Base-by-base conservation (phyloP, 2,888 invertebrate genomes). In the Melanostoma scalare region DNA sequence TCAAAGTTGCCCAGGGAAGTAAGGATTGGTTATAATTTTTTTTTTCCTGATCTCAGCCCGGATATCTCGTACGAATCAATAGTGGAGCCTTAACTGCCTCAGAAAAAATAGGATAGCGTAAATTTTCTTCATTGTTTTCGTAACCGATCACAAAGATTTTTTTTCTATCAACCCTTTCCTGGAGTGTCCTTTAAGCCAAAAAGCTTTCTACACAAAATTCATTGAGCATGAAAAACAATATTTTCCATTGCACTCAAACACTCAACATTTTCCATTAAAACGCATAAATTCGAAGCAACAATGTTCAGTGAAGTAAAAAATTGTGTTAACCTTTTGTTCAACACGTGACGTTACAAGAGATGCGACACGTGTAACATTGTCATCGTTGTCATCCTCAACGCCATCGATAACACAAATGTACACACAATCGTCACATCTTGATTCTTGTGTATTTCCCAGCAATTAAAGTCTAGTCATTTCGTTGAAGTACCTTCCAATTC, bases 301-400 rank as follows among this genome's bases (percentile, higher is more conserved):
- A 63, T 67, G 58, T 55, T 73, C n/a, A 44, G 48, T 71, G 74
- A 79, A 79, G 74, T 84, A 79, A 84, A 78, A 84, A 84, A 84
- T 84, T 84, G 60, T 84, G 79, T 84, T 79, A 74, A 79, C 69
- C 78, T 84, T 50, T 71, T 69, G 78, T 79, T 78, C 84, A 84
- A 79, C 84, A 84, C 84, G 84, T 69, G 84, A 74, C 84, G 79
- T 44, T 79, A 84, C 84, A 84, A 84, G 84, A 84, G 84, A 79
- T 56, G 58, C 48, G 84, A 67, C 84, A 84, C 84, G 84, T 84
- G 84, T 84, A 74, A 84, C 82, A 84, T 78, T 84, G 73, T 67
- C 52, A 42, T 65, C 67, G 33, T 40, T 67, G 67, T 84, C 84
- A 79, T 36, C 31, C 48, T 55, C 58, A 9, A 65, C 84, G 79